Base-by-base conservation (phyloP, 2,113 vertebrate species). In the Osmerus eperlanus region DNA sequence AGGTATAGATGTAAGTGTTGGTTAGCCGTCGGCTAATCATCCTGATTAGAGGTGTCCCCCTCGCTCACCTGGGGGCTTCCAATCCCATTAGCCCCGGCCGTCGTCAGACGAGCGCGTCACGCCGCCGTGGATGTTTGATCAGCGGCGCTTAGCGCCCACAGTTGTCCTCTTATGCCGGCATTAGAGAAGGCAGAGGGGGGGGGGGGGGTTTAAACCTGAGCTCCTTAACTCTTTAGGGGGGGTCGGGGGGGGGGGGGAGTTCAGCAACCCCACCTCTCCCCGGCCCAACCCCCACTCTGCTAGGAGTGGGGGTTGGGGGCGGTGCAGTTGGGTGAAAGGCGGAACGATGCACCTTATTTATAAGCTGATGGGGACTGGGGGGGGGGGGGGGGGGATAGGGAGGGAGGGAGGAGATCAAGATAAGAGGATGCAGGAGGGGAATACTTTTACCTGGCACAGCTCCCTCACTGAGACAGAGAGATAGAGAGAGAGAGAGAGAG, bases 51-150 rank as follows among this genome's bases (percentile, higher is more conserved):
- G 86, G 82, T 86, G 86, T 89, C 86, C 36, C 89, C 87, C 87
- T 84, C 86, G 88, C 90, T 92, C 90, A 91, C 90, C 90, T 90
- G 89, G 91, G 89, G 90, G 91, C 90, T 92, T 89, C 80, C 90
- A 92, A 92, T 93, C 91, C 90, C 91, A 92, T 92, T 92, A 91
- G 88, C 89, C 87, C 36, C 85, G 86, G 85, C 84, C 87, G 87
- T 91, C 90, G 88, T 90, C 85, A 91, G 89, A 84, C 87, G 73
- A 85, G 73, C 80, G 65, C 84, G 84, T 87, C 84, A 78, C 85
- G 83, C 86, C 89, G 85, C 81, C 77, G 76, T 78, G 71, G 53
- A 73, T 86, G 90, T 92, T 92, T 92, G 91, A 93, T 93, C 91
- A 91, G 83, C 68, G 83, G 85, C 79, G 89, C 92, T 93, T 92